Percentiles rank a stretch among this genome's conserved stretches.
These are phyloP conservation scores for Notolepis coatsorum DNA, from an alignment of 2,797 vertebrate genomes.

Conservation along the genomic window DNA sequence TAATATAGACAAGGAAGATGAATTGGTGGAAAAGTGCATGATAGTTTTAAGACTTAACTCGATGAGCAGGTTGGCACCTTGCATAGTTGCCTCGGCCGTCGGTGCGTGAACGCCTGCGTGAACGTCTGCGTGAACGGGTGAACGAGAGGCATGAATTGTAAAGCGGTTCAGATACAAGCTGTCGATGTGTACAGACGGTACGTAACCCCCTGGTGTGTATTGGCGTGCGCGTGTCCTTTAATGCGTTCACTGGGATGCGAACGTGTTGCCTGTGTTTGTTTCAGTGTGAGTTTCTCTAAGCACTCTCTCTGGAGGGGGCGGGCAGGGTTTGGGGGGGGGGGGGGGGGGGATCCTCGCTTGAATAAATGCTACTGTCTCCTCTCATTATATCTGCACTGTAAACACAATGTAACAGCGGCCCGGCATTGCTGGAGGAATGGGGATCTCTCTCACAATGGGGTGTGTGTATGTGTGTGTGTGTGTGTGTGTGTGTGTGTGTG, in stretches of 20 bases:
- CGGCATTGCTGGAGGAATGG: conserved; percentile 38
- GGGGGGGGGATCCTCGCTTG: conserved; percentile 40
- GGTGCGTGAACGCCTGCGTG: no score
- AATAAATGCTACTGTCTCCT: conserved; percentile 56
- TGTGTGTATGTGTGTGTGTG: conserved; percentile 3
- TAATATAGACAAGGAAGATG: no score
- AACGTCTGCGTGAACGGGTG: no score
- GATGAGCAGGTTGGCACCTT: no score
- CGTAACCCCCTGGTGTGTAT: background rate
- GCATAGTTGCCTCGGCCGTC: no score
- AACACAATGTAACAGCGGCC: conserved; percentile 57
- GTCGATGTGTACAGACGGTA: no score
- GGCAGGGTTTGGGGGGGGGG: conserved; percentile 26
- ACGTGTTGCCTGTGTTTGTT: background rate
- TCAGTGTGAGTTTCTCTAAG: conserved; percentile 3
- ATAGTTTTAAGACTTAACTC: no score
- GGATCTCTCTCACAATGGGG: conserved; percentile 2
- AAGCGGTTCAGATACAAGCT: no score
- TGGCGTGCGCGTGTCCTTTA: background rate
- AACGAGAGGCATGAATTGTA: no score
- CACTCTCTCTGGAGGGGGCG: conserved; percentile 17
- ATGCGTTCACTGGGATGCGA: conserved; percentile 11
- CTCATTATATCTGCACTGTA: conserved; percentile 53
- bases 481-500: background rate
- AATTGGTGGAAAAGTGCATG: no score